These are phyloP conservation scores for Larimichthys crocea DNA, from an alignment of 2,113 vertebrate species.

Conservation along the genomic window DNA sequence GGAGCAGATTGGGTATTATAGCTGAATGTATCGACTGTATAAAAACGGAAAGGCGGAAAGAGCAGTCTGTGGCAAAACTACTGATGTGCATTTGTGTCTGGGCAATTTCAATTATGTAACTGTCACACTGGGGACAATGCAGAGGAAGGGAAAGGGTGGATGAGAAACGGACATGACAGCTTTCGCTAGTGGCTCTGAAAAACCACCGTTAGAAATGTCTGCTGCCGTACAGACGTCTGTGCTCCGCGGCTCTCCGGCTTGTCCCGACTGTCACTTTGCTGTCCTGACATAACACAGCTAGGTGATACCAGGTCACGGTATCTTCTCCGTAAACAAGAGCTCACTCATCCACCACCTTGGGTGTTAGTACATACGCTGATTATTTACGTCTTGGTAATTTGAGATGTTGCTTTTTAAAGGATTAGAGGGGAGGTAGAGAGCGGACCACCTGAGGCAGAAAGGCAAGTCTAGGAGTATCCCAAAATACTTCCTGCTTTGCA, in stretches of 20 bases:
- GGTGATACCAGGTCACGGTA: slow-evolving; percentile 39
- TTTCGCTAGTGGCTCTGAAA: slow-evolving; percentile 16
- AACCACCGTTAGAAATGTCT: slow-evolving; percentile 22
- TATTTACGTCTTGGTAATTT: slow-evolving; percentile 26
- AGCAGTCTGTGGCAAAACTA: slow-evolving; percentile 17
- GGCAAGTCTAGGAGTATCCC: slow-evolving; percentile 26
- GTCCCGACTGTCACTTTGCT: slow-evolving; percentile 15
- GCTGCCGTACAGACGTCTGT: slow-evolving; percentile 7
- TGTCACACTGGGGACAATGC: slow-evolving; percentile 15
- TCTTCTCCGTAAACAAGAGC: slow-evolving; percentile 12
- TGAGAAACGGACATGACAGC: slow-evolving; percentile 43
- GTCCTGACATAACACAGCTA: slow-evolving; percentile 30
- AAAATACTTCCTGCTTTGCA: slow-evolving; percentile 59
- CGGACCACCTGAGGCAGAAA: slow-evolving; percentile 40
- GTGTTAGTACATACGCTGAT: slow-evolving; percentile 3
- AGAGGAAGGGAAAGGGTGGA: slow-evolving; percentile 23
- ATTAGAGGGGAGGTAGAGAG: slow-evolving; percentile 9
- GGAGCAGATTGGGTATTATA: background rate
- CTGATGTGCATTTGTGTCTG: slow-evolving; percentile 17
- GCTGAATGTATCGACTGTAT: background rate
- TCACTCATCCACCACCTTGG: background rate
- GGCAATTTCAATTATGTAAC: slow-evolving; percentile 36
- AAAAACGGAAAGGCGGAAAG: slow-evolving; percentile 20
- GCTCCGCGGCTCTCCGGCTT: background rate
- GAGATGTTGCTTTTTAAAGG: slow-evolving; percentile 59